Evolutionary conservation across 64 coral and sea anemone genomes (phyloP).

Genomic region (Montipora cactus): DNA sequence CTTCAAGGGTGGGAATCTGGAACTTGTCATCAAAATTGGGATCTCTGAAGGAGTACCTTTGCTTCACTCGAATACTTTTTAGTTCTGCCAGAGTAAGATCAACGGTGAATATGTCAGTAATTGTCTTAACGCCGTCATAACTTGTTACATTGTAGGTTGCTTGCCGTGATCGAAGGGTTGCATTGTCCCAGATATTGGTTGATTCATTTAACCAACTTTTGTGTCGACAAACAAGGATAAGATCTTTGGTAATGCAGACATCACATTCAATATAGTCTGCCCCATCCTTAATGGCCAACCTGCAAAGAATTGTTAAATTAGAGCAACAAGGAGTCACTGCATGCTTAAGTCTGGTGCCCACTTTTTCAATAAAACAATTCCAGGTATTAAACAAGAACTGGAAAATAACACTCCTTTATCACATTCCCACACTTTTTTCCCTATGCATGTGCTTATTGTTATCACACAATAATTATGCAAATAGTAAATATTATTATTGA

Average conservation of each 20-base stretch:
- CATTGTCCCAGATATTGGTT: slow-evolving; percentile 23
- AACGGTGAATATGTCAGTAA: slow-evolving; percentile 18
- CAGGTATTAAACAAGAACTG: no score
- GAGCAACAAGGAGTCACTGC: no score
- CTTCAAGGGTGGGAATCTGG: slow-evolving; percentile 25
- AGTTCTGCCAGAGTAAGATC: slow-evolving; percentile 27
- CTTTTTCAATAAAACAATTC: no score
- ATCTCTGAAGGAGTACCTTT: slow-evolving; percentile 40
- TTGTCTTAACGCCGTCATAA: background rate
- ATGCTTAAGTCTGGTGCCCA: no score
- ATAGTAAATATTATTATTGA: no score
- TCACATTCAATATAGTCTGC: slow-evolving; percentile 52
- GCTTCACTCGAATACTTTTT: slow-evolving; percentile 17
- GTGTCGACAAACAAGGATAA: slow-evolving; percentile 9
- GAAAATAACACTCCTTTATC: no score
- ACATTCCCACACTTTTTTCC: no score
- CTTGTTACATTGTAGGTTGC: slow-evolving; percentile 9
- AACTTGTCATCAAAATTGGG: slow-evolving; percentile 18
- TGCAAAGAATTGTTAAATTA: background rate
- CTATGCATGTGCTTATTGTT: no score
- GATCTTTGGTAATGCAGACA: slow-evolving; percentile 40
- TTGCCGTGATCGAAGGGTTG: background rate
- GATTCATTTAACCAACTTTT: slow-evolving; percentile 44
- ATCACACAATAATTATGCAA: no score
- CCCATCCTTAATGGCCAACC: slow-evolving; percentile 3